Conservation (phyloP, 2,888 invertebrate genomes). For the Anthrax anthrax region DNA sequence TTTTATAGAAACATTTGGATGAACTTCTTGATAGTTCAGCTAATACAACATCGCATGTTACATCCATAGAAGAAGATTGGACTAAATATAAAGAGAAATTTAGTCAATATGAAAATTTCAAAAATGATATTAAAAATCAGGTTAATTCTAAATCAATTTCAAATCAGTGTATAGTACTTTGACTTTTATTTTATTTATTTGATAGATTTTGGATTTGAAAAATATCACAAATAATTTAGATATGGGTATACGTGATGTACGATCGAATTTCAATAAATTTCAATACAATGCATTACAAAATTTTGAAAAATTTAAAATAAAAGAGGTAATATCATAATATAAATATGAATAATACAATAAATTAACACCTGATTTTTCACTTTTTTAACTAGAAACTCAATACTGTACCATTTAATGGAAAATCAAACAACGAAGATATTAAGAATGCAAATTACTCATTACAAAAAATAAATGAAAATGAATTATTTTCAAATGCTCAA, state of each 20-base stretch:
- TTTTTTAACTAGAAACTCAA: neutral
- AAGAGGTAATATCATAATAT: slow-evolving; percentile 1
- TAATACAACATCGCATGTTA: slow-evolving; percentile 29
- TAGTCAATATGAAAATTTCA: slow-evolving; percentile 19
- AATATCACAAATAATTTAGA: slow-evolving; percentile 4
- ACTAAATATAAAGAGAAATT: slow-evolving; percentile 24
- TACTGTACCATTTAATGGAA: neutral
- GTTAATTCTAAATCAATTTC: no score
- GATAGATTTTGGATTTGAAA: slow-evolving; percentile 6
- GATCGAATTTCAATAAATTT: slow-evolving; percentile 5
- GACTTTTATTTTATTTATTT: neutral
- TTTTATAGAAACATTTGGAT: slow-evolving; percentile 22
- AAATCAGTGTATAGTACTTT: neutral
- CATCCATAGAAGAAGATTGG: slow-evolving; percentile 28
- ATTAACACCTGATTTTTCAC: neutral
- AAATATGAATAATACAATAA: neutral
- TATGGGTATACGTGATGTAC: slow-evolving; percentile 4
- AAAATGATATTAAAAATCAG: slow-evolving; percentile 21
- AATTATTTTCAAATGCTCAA: neutral
- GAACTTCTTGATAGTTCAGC: slow-evolving; percentile 25
- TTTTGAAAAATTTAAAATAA: neutral
- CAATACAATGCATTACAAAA: neutral
- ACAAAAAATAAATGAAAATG: neutral
- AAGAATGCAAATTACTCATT: neutral
- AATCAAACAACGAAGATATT: neutral